Evolutionary conservation across 2,797 vertebrate genomes (phyloP).

Genomic region (Poeciliopsis infans): DNA sequence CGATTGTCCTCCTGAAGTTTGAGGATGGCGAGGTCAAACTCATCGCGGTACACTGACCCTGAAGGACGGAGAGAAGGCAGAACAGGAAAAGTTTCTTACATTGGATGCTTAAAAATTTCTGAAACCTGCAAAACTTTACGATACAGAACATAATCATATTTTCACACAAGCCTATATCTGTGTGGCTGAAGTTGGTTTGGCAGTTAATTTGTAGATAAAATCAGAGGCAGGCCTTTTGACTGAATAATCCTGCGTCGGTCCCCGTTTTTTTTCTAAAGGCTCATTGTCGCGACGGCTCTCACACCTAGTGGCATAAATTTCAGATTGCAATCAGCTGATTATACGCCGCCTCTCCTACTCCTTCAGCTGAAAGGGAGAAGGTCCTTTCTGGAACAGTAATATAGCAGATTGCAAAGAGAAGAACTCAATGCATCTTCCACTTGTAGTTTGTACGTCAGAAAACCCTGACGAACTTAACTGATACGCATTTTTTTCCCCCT

Average conservation of each 20-base stretch:
- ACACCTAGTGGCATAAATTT: conserved; percentile 5
- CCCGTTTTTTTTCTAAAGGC: neutral
- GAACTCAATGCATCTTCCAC: neutral
- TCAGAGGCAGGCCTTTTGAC: conserved; percentile 2
- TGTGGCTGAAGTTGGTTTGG: neutral
- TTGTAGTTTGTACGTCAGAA: neutral
- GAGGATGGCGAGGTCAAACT: conserved; percentile 97
- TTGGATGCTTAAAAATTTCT: neutral
- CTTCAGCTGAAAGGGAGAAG: neutral
- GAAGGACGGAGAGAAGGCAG: conserved; percentile 30
- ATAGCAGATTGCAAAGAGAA: neutral
- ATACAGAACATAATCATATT: neutral
- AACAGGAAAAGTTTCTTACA: conserved; percentile 1
- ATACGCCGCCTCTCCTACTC: neutral
- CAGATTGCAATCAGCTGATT: conserved; percentile 1
- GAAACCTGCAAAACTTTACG: neutral
- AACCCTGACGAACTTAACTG: neutral
- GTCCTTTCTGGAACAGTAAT: neutral
- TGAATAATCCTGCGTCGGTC: neutral
- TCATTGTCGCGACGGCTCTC: neutral
- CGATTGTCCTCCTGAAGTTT: conserved; percentile 98
- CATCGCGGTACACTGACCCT: conserved; percentile 93
- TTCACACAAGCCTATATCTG: neutral
- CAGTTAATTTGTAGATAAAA: conserved; percentile 1
- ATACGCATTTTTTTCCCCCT: neutral